Percentiles rank a stretch among this genome's conserved stretches.
Conservation (phyloP, 2,888 invertebrate species). For the Drosophila emarginata region DNA sequence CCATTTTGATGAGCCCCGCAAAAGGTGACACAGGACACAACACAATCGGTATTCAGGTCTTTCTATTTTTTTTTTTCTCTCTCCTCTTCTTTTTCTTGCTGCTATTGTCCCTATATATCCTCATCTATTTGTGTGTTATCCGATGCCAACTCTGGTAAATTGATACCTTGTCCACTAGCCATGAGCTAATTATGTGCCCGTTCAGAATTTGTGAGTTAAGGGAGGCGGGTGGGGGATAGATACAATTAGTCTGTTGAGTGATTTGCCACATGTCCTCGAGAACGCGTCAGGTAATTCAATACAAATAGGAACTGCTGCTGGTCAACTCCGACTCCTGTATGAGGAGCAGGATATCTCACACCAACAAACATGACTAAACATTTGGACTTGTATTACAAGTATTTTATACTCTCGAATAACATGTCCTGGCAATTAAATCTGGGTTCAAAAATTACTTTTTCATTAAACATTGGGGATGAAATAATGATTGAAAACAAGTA, state of each 20-base stretch:
- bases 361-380: conserved; percentile 45
- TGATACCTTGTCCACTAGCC: conserved; percentile 68
- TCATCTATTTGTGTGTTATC: conserved; percentile 55
- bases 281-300: conserved; percentile 53
- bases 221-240: background rate
- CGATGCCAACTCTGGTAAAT: conserved; percentile 68
- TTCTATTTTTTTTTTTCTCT: conserved; percentile 15
- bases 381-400: conserved; percentile 17
- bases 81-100: conserved; percentile 2
- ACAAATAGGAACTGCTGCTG: conserved; percentile 56
- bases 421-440: background rate
- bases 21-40: conserved; percentile 45
- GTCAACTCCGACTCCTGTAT: conserved; percentile 25
- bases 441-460: background rate
- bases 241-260: conserved; percentile 9
- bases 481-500: no score
- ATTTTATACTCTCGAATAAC: background rate
- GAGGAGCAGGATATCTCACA: conserved; percentile 63
- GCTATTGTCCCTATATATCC: conserved; percentile 8
- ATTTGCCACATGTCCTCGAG: conserved; percentile 53
- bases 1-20: conserved; percentile 49
- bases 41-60: conserved; percentile 22
- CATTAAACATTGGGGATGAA: background rate
- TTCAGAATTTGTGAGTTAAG: conserved; percentile 25
- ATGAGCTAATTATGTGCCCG: conserved; percentile 64